phyloP scores from a whole-genome alignment of 2,888 invertebrate species.

The Bunonema sp. region DNA sequence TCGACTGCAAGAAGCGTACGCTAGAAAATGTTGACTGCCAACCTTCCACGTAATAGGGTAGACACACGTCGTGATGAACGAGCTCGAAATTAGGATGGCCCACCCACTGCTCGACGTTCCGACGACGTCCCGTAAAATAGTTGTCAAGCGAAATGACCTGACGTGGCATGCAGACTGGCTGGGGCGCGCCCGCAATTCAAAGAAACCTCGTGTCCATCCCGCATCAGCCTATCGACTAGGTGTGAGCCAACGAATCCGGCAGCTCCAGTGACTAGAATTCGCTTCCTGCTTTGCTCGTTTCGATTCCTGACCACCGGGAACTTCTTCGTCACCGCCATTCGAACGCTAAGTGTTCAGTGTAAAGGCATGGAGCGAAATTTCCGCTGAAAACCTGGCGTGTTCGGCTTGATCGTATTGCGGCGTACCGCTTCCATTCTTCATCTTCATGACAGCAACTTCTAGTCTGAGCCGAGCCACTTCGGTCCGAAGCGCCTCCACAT shows the following conservation, averaged over 20 bases:
- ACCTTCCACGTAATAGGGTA: conserved; percentile 88
- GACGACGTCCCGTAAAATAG: conserved; percentile 87
- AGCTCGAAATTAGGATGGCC: conserved; percentile 97
- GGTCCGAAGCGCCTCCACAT: too few relatives aligned
- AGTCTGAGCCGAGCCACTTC: too few relatives aligned
- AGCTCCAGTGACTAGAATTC: conserved; percentile 62
- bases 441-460: too few relatives aligned
- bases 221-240: conserved; percentile 82
- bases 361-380: too few relatives aligned
- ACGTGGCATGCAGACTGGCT: background rate
- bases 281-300: conserved; percentile 74
- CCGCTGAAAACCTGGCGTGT: too few relatives aligned
- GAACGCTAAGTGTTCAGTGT: too few relatives aligned
- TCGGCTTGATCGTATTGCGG: too few relatives aligned
- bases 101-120: conserved; percentile 95
- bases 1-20: conserved; percentile 24
- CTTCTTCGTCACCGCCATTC: too few relatives aligned
- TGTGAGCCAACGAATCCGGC: conserved; percentile 63
- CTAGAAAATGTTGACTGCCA: background rate
- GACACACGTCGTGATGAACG: conserved; percentile 94
- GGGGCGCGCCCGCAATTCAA: background rate
- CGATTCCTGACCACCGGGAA: conserved; percentile 79
- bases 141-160: conserved; percentile 76
- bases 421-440: too few relatives aligned
- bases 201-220: conserved; percentile 51